Conservation (phyloP, 2,888 invertebrate genomes). For the Papilio gigon region DNA sequence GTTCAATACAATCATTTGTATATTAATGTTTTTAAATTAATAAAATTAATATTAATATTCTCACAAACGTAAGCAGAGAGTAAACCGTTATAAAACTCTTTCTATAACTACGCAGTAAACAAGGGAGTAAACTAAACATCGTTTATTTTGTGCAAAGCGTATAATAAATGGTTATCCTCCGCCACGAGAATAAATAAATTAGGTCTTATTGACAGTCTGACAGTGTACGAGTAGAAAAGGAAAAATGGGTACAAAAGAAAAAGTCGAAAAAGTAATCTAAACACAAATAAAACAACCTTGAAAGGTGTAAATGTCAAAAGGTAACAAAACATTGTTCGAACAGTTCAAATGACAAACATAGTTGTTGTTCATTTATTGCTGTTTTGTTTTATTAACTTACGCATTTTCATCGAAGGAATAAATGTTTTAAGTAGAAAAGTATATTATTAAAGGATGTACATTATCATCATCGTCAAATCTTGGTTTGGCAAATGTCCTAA, state of each 20-base stretch:
- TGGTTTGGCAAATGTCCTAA: conserved; percentile 31
- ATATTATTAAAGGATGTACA: neutral
- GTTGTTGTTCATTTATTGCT: too few relatives aligned
- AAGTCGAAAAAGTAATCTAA: conserved; percentile 16
- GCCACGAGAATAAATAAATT: conserved; percentile 32
- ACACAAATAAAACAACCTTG: conserved; percentile 1
- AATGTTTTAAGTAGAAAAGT: neutral
- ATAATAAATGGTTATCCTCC: conserved; percentile 23
- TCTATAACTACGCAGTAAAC: neutral
- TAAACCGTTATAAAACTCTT: neutral
- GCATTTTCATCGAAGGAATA: neutral
- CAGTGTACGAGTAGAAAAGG: conserved; percentile 21
- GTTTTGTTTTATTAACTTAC: too few relatives aligned
- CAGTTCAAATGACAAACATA: neutral
- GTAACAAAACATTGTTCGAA: neutral
- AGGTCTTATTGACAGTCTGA: conserved; percentile 34
- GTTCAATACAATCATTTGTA: neutral
- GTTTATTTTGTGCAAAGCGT: conserved; percentile 4
- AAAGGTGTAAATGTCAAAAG: neutral
- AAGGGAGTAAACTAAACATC: neutral
- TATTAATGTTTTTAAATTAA: neutral
- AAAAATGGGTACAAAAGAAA: conserved; percentile 3
- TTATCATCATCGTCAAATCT: conserved; percentile 23
- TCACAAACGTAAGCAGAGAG: neutral
- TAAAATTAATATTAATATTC: neutral